Base-by-base conservation (phyloP, 2,888 invertebrate species). In the Leucophenga montana region DNA sequence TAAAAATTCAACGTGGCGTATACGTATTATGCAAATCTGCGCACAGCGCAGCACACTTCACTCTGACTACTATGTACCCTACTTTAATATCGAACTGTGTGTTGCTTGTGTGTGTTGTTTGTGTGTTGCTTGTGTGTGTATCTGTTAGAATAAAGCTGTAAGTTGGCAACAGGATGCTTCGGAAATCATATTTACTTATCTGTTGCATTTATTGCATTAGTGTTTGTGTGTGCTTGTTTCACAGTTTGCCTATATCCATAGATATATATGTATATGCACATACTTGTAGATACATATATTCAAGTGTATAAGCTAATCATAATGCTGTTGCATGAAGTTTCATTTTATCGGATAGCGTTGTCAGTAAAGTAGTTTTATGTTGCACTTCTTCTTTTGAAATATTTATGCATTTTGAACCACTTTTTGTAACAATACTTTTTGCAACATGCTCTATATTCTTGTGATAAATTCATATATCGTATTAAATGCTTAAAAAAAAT, bases 141-240 rank as follows among this genome's bases (percentile, higher is more conserved):
- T n/a, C 14, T 33, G 33, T 59, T 14, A 8, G 57, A 50, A 50
- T 50, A 39, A 11, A 39, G 50, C 50, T 50, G 50, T 50, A 50
- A 11, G 31, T 33, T 59, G 66, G n/a, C 53, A 54, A 66, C 53
- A 66, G 39, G 33, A 59, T 39, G 27, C 59, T 59, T 33, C 27
- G 20, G 54, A 54, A 68, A 68, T 68, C 61, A 68, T 64, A 68
- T 54, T 54, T 59, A 59, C 46, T 67, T 57, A 57, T 67, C 46
- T 67, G 67, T 67, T 67, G 67, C 67, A 57, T 67, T 46, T 18
- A 33, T 31, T 66, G 20, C 16, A 53, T 1, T 16, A 18, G 16
- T 61, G 31, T 31, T 27, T 18, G 13, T 39, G 16, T 31, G 31
- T 33, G 31, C 39, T 39, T 33, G 31, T 16, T 39, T 33, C 39